phyloP scores from a whole-genome alignment of 2,888 invertebrate genomes.

The Phaedon cochleariae region DNA sequence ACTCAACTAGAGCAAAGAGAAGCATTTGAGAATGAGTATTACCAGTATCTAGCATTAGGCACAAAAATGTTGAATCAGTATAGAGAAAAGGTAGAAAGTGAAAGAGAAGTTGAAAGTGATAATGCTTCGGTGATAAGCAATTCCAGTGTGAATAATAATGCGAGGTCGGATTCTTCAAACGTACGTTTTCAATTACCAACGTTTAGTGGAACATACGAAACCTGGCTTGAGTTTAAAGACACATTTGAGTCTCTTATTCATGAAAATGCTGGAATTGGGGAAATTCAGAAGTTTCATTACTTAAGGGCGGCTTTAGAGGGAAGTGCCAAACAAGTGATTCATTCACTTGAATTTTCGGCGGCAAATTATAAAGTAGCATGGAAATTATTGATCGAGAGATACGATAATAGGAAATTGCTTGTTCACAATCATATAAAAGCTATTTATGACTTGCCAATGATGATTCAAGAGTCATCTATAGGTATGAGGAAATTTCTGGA shows the following conservation, averaged over 20 bases:
- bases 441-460: background rate
- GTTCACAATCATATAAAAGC: no score
- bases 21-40: background rate
- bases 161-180: background rate
- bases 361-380: constrained; percentile 3
- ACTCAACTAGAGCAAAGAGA: background rate
- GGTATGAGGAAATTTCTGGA: background rate
- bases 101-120: background rate
- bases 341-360: background rate
- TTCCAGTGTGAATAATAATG: background rate
- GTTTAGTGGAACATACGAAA: background rate
- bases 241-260: constrained; percentile 5
- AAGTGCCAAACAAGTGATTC: constrained; percentile 8
- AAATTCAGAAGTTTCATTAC: constrained; percentile 15
- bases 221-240: constrained; percentile 8
- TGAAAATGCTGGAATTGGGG: background rate
- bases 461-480: background rate
- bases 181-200: constrained; percentile 5
- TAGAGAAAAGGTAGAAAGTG: background rate
- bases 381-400: background rate
- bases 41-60: background rate
- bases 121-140: background rate
- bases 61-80: background rate
- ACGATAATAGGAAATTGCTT: background rate
- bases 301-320: no score